Conservation (phyloP, 2,113 vertebrate species). For the Pristiophorus japonicus region DNA sequence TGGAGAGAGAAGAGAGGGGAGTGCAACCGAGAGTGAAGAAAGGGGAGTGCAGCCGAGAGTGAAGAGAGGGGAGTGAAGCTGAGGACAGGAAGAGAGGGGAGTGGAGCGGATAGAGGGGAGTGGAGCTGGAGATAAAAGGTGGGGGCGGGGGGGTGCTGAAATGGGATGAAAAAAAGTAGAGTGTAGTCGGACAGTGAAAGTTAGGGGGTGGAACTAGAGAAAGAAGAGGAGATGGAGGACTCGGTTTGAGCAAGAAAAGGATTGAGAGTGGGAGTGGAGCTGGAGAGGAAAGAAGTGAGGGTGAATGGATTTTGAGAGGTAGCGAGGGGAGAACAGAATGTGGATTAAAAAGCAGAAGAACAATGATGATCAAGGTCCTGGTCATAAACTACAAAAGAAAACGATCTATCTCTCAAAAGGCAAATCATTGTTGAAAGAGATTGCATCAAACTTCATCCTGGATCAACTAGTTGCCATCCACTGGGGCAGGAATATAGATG, state of each 20-base stretch:
- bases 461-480: no score
- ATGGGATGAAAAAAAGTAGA: no score
- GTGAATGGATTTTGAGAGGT: not conserved
- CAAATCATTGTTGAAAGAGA: not conserved
- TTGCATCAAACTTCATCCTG: not conserved
- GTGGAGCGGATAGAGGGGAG: no score
- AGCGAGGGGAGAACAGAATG: not conserved
- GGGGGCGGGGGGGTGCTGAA: no score
- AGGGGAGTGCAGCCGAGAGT: no score
- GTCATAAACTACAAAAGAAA: not conserved
- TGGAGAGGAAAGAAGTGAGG: not conserved
- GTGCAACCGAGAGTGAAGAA: no score
- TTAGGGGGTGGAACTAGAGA: no score
- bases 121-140: not conserved
- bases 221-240: no score
- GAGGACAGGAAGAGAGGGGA: no score
- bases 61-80: no score
- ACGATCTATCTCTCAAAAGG: not conserved
- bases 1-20: no score
- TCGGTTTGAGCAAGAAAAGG: not conserved
- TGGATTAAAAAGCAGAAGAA: not conserved
- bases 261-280: not conserved
- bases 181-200: no score
- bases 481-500: not conserved
- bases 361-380: not conserved